Evolutionary conservation across 2,888 invertebrate genomes (phyloP).

Genomic region (Deroplatys truncata): DNA sequence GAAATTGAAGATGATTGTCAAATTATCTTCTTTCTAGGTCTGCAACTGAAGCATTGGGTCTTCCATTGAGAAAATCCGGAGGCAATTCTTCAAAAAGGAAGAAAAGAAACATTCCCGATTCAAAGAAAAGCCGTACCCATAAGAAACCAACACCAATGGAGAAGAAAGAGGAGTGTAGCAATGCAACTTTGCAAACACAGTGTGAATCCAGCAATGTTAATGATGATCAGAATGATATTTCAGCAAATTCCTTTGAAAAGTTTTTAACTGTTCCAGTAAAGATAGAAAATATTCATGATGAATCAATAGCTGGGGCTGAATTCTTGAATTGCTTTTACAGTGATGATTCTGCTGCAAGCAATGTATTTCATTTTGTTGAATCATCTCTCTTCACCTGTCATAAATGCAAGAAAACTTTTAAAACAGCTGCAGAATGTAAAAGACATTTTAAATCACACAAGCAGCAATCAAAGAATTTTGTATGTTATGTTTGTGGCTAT

Average conservation of each 20-base stretch:
- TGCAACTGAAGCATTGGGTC: neutral
- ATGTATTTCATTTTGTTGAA: neutral
- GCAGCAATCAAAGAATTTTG: neutral
- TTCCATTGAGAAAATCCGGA: neutral
- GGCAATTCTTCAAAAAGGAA: neutral
- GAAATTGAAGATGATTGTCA: neutral
- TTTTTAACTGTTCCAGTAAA: neutral
- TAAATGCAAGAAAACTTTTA: neutral
- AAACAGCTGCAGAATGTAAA: neutral
- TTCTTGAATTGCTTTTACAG: neutral
- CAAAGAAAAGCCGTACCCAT: neutral
- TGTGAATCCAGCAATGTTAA: neutral
- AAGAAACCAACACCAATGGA: neutral
- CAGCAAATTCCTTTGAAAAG: neutral
- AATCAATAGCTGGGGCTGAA: neutral
- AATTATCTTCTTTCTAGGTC: constrained; percentile 15
- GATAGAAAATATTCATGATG: neutral
- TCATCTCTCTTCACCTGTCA: neutral
- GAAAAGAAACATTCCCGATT: neutral
- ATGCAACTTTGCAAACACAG: neutral
- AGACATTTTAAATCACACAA: neutral
- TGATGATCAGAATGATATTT: neutral
- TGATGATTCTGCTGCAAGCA: neutral
- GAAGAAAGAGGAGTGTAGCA: neutral
- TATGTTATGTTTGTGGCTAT: constrained; percentile 22